phyloP scores from a whole-genome alignment of 1,140 invertebrate species.

The Drosophila kurseongensis region DNA sequence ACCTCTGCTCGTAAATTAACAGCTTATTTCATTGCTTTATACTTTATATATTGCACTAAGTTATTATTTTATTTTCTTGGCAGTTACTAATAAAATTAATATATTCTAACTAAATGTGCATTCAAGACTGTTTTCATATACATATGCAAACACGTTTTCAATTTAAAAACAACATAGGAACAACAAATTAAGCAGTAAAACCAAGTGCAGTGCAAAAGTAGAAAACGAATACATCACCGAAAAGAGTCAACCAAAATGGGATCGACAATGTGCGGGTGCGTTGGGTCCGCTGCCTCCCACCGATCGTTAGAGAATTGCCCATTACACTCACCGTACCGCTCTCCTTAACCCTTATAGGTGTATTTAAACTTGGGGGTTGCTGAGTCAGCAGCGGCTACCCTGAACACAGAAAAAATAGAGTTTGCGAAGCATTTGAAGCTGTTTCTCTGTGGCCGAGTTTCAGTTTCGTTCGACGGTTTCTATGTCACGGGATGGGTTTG shows the following conservation, averaged over 20 bases:
- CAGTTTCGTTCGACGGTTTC: constrained; percentile 55
- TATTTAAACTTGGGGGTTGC: constrained; percentile 15
- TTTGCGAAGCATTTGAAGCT: constrained; percentile 47
- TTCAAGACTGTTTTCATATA: constrained; percentile 51
- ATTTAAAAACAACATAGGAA: constrained; percentile 56
- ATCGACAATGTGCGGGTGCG: constrained; percentile 29
- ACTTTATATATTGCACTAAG: too few relatives aligned
- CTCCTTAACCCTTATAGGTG: constrained; percentile 2
- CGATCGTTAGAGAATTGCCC: constrained; percentile 20
- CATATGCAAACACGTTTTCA: constrained; percentile 74
- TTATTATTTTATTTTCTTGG: too few relatives aligned
- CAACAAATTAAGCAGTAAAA: constrained; percentile 12
- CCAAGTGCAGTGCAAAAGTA: constrained; percentile 31
- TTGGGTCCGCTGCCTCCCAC: constrained; percentile 35
- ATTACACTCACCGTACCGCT: constrained; percentile 1
- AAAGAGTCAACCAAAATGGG: not conserved
- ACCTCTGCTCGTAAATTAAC: too few relatives aligned
- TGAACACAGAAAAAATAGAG: constrained; percentile 26
- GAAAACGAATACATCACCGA: constrained; percentile 2
- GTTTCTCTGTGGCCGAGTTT: constrained; percentile 30
- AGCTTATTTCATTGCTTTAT: too few relatives aligned
- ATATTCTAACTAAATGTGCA: constrained; percentile 25
- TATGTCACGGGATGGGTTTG: constrained; percentile 64
- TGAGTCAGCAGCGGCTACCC: constrained; percentile 50
- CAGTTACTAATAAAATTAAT: too few relatives aligned